These are phyloP conservation scores for Leptopilina myrica DNA, from an alignment of 2,888 invertebrate genomes.

Conservation along the genomic window DNA sequence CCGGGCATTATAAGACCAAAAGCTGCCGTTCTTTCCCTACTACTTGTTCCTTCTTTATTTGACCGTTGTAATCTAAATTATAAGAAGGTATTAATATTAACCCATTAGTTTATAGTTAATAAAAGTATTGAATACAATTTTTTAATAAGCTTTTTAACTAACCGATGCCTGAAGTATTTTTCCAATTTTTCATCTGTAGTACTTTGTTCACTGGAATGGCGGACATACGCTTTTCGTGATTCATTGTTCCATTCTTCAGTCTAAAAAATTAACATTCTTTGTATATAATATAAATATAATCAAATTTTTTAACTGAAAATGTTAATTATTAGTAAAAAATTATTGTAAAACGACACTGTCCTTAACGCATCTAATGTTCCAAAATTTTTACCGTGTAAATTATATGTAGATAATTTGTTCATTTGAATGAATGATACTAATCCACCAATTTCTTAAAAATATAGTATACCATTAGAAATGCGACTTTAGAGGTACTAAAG, in stretches of 20 bases:
- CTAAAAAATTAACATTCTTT: constrained; percentile 74
- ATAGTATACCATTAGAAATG: no score
- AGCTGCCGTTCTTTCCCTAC: constrained; percentile 76
- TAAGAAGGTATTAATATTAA: not conserved
- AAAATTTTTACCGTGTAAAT: no score
- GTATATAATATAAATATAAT: no score
- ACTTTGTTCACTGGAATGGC: constrained; percentile 74
- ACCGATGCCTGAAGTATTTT: constrained; percentile 78
- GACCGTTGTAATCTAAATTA: constrained; percentile 79
- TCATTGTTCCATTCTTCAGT: constrained; percentile 83
- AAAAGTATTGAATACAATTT: not conserved
- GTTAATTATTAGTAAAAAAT: no score
- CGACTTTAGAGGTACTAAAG: no score
- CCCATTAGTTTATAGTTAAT: not conserved
- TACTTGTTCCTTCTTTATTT: constrained; percentile 78
- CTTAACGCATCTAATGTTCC: no score
- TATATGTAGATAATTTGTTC: no score
- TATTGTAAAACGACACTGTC: no score
- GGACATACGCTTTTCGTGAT: constrained; percentile 77
- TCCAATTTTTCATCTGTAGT: constrained; percentile 80
- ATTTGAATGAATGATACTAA: no score
- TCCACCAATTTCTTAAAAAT: no score
- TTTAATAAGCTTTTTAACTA: constrained; percentile 11
- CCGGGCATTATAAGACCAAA: constrained; percentile 76
- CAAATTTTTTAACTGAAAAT: no score